phyloP scores from a whole-genome alignment of 2,113 vertebrate species.

The Chlamydotis undulata region DNA sequence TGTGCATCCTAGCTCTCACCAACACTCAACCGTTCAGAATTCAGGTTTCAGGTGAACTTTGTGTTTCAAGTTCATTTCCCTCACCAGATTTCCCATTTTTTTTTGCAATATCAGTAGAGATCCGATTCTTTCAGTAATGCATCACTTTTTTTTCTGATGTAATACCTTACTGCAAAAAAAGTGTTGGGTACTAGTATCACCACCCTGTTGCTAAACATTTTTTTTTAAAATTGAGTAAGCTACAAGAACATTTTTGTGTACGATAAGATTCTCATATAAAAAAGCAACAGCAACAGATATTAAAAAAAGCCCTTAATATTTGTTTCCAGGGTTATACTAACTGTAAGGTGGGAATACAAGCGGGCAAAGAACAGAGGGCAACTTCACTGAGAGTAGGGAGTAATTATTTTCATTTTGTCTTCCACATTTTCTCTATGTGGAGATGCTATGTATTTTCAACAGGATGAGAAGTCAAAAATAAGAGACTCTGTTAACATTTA shows the following conservation, averaged over 20 bases:
- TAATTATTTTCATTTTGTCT: not conserved
- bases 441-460: not conserved
- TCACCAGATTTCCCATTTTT: not conserved
- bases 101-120: not conserved
- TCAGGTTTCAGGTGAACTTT: not conserved
- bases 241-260: not conserved
- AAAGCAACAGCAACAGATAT: not conserved
- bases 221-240: not conserved
- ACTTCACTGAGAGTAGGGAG: not conserved
- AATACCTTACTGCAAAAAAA: not conserved
- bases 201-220: not conserved
- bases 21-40: not conserved
- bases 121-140: not conserved
- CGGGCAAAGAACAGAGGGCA: not conserved
- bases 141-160: not conserved
- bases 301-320: not conserved
- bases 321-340: not conserved
- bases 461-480: not conserved
- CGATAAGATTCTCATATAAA: not conserved
- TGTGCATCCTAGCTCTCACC: not conserved
- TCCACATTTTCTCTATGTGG: not conserved
- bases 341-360: not conserved
- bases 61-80: not conserved
- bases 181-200: not conserved
- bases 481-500: not conserved